Percentiles rank a stretch among this genome's conserved stretches.
Conservation (phyloP, 2,888 invertebrate species). For the Danaus chrysippus region DNA sequence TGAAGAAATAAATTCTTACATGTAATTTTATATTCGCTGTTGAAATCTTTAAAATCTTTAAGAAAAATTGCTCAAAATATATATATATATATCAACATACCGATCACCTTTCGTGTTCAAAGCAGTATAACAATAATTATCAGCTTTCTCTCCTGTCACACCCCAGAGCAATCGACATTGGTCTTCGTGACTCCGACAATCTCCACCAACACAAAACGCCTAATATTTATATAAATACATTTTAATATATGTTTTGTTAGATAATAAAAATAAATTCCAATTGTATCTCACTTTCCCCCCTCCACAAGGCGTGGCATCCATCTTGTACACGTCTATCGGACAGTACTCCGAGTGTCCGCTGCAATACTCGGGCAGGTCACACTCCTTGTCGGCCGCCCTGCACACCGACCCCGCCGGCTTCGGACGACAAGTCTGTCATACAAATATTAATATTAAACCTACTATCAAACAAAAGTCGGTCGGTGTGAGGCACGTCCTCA, state of each 20-base stretch:
- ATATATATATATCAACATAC: constrained; percentile 31
- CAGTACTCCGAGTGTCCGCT: constrained; percentile 96
- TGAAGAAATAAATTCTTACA: background rate
- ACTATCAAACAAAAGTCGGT: constrained; percentile 21
- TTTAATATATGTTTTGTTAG: background rate
- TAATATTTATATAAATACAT: constrained; percentile 43
- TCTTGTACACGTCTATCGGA: constrained; percentile 92
- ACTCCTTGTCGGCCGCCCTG: constrained; percentile 89
- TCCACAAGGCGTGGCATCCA: constrained; percentile 92
- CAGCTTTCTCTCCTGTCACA: constrained; percentile 90
- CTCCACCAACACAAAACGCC: constrained; percentile 94
- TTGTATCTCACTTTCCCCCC: constrained; percentile 81
- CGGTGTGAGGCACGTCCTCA: background rate
- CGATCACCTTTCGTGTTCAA: constrained; percentile 88
- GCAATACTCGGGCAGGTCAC: constrained; percentile 97
- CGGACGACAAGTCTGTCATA: constrained; percentile 83
- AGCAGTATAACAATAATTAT: constrained; percentile 87
- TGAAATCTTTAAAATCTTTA: too few species aligned
- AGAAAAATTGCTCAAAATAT: constrained; percentile 32
- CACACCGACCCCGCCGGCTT: constrained; percentile 89
- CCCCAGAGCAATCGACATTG: constrained; percentile 98
- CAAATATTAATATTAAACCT: constrained; percentile 23
- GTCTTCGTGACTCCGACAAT: constrained; percentile 92
- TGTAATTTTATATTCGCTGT: too few species aligned
- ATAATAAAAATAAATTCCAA: too few species aligned